Conservation (phyloP, 2,113 vertebrate species). For the Hemibagrus wyckioides region DNA sequence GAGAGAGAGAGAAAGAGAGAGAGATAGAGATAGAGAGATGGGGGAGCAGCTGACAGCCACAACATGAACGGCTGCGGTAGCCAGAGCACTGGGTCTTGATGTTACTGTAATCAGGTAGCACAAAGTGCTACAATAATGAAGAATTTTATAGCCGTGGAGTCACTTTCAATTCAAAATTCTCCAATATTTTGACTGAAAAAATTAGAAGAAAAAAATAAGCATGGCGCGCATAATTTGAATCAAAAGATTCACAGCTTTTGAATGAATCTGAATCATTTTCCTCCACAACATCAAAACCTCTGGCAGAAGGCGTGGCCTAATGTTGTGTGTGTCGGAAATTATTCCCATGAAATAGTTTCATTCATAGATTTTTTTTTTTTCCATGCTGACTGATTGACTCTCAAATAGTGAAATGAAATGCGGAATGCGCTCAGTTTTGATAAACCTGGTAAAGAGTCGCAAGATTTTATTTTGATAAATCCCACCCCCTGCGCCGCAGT, state of each 20-base stretch:
- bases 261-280: neutral
- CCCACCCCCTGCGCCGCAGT: neutral
- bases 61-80: slow-evolving; percentile 69
- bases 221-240: neutral
- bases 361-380: neutral
- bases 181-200: neutral
- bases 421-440: too few species aligned
- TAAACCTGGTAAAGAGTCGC: too few species aligned
- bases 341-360: neutral
- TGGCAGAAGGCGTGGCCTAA: neutral
- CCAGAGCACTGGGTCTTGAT: slow-evolving; percentile 65
- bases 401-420: neutral
- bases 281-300: neutral
- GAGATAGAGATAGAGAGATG: slow-evolving; percentile 51
- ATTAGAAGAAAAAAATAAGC: too few species aligned
- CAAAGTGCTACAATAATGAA: neutral
- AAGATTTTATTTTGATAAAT: neutral
- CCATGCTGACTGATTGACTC: neutral
- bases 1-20: slow-evolving; percentile 62
- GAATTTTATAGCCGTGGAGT: neutral
- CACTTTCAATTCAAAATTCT: neutral
- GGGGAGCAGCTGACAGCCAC: slow-evolving; percentile 66
- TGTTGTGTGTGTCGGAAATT: neutral
- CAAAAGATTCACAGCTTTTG: neutral
- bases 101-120: slow-evolving; percentile 29